Evolutionary conservation across 2,888 invertebrate genomes (phyloP).

Genomic region (Eupithecia inturbata): DNA sequence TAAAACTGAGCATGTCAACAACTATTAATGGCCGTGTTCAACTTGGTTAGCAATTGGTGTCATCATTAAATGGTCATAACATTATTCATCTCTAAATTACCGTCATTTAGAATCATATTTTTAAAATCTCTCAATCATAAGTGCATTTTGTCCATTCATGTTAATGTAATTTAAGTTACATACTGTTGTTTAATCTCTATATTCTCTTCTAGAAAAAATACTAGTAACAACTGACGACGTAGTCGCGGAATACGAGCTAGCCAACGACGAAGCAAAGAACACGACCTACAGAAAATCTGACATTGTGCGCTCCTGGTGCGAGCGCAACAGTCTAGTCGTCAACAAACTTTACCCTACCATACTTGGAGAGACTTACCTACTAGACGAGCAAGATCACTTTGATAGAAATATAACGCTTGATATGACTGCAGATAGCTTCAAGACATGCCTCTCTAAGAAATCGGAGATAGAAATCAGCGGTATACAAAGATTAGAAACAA

Average conservation of each 20-base stretch:
- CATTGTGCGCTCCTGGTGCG: conserved; percentile 76
- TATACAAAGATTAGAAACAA: conserved; percentile 57
- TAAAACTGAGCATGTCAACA: too few relatives aligned
- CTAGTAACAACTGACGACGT: conserved; percentile 85
- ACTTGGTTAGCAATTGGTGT: too few relatives aligned
- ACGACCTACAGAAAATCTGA: conserved; percentile 69
- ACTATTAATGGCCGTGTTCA: too few relatives aligned
- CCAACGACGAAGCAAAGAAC: conserved; percentile 61
- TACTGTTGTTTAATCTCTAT: too few relatives aligned
- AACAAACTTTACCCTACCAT: conserved; percentile 79
- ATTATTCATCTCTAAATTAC: too few relatives aligned
- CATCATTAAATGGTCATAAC: too few relatives aligned
- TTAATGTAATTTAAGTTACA: too few relatives aligned
- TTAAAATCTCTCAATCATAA: too few relatives aligned
- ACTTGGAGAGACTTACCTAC: conserved; percentile 66
- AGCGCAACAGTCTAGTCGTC: conserved; percentile 68
- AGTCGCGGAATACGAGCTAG: conserved; percentile 84
- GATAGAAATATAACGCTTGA: conserved; percentile 61
- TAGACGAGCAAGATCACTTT: conserved; percentile 64
- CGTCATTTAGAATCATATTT: too few relatives aligned
- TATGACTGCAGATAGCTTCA: conserved; percentile 62
- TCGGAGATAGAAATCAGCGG: conserved; percentile 67
- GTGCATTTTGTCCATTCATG: too few relatives aligned
- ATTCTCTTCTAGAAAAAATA: conserved; percentile 82
- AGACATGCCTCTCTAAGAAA: conserved; percentile 66